Base-by-base conservation (phyloP, 2,888 invertebrate genomes). In the Campaea margaritaria region DNA sequence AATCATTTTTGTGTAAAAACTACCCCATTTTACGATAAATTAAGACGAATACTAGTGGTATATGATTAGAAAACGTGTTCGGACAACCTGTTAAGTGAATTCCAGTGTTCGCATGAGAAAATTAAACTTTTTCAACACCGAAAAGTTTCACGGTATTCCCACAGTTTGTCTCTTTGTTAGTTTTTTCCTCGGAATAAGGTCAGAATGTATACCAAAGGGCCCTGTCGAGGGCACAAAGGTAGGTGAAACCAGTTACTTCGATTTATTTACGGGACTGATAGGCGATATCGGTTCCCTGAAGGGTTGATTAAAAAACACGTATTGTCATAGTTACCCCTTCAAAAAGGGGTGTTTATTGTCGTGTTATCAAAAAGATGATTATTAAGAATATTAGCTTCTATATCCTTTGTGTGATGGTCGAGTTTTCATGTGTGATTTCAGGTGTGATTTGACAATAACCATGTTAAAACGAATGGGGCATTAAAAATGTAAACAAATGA, bases 261-360 rank as follows among this genome's bases (percentile, higher is more conserved):
- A 65, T 69, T 56, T 62, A 65, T 69, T 66, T 64, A 63, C 61
- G 67, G 47, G 58, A 47, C 51, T 66, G 61, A 68, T 68, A 46
- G 64, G 58, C 48, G 50, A 61, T 55, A 54, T 61, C 57, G 50
- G 45, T 57, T 62, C 54, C 43, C 43, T 54, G 49, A 62, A 59
- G 68, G 67, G 68, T 58, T 64, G 60, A 43, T 66, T 42, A 55
- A 51, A 60, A 54, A 55, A 41, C n/a, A 11, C 9, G 46, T 51
- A 62, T 66, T 68, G 64, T 66, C 62, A 62, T 43, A 15, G 49
- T 45, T 44, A 55, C 68, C 68, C 60, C 58, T 63, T 50, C 13
- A 10, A 13, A 43, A 49, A 43, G 47, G 66, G 59, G 56, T 42
- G 50, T 0, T 3, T 55, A 60, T 65, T 65, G 65, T 68, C 51